Conservation (phyloP, 2,797 vertebrate species). For the Oreortyx pictus region DNA sequence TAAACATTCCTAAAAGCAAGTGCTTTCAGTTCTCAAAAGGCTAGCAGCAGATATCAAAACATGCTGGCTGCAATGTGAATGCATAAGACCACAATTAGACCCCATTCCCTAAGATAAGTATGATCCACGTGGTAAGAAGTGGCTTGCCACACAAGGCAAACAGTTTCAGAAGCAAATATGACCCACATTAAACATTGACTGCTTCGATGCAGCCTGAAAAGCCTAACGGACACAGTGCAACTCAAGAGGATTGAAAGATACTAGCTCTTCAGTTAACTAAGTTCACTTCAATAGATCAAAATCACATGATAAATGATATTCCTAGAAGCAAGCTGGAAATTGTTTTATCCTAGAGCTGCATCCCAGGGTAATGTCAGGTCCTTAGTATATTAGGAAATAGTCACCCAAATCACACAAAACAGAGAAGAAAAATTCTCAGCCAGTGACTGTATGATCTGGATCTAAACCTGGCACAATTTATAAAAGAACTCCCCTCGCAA, state of each 20-base stretch:
- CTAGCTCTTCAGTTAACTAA: not conserved
- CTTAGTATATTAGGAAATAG: not conserved
- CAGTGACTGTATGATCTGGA: not conserved
- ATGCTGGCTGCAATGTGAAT: not conserved
- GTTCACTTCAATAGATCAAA: not conserved
- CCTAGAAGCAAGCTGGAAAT: not conserved
- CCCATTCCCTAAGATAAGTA: not conserved
- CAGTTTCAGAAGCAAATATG: not conserved
- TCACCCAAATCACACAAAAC: not conserved
- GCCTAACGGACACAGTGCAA: not conserved
- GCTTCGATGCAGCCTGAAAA: not conserved
- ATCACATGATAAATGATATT: not conserved
- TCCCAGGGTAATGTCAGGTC: not conserved
- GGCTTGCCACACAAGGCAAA: not conserved
- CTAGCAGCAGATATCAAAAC: not conserved
- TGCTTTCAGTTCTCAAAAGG: not conserved
- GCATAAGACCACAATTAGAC: not conserved
- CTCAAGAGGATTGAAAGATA: not conserved
- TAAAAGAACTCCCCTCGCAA: constrained; percentile 28
- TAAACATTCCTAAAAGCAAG: not conserved
- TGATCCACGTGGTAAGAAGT: not conserved
- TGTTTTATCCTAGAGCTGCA: not conserved
- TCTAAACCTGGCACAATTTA: not conserved
- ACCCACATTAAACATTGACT: not conserved
- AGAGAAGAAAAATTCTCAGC: constrained; percentile 9